Percentiles rank a stretch among this genome's conserved stretches.
Evolutionary conservation across 2,797 vertebrate species (phyloP).

Genomic region (Rhodeus uyekii): DNA sequence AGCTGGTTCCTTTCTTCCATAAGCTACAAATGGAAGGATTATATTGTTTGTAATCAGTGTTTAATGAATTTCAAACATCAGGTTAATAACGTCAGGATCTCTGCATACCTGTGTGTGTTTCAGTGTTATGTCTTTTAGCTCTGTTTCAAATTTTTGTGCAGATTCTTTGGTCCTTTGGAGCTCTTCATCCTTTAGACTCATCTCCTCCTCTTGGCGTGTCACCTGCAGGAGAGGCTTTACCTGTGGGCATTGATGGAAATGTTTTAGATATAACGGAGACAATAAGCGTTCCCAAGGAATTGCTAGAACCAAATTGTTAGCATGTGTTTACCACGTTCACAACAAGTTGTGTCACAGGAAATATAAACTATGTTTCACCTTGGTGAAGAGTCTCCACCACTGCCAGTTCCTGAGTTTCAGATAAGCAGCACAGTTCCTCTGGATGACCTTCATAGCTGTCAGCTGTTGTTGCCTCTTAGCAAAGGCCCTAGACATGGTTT

Average conservation of each 20-base stretch:
- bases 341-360: not conserved
- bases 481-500: slow-evolving; percentile 81
- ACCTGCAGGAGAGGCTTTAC: slow-evolving; percentile 98
- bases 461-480: slow-evolving; percentile 94
- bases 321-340: not conserved
- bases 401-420: slow-evolving; percentile 98
- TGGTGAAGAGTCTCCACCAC: slow-evolving; percentile 99
- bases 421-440: slow-evolving; percentile 96
- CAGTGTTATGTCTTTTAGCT: slow-evolving; percentile 86
- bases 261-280: slow-evolving; percentile 8
- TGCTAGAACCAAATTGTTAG: not conserved
- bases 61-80: no score
- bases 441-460: slow-evolving; percentile 95
- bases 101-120: slow-evolving; percentile 87
- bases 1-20: slow-evolving; percentile 86
- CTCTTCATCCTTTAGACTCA: slow-evolving; percentile 94
- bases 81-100: not conserved
- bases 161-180: slow-evolving; percentile 83
- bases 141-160: slow-evolving; percentile 81
- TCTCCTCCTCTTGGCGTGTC: slow-evolving; percentile 95
- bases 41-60: not conserved
- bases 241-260: slow-evolving; percentile 65
- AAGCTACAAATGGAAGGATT: slow-evolving; percentile 70
- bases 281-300: not conserved
- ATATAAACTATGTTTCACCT: slow-evolving; percentile 71